Percentiles rank a stretch among this genome's conserved stretches.
Conservation (phyloP, 2,888 invertebrate genomes). For the Euzophera pinguis region DNA sequence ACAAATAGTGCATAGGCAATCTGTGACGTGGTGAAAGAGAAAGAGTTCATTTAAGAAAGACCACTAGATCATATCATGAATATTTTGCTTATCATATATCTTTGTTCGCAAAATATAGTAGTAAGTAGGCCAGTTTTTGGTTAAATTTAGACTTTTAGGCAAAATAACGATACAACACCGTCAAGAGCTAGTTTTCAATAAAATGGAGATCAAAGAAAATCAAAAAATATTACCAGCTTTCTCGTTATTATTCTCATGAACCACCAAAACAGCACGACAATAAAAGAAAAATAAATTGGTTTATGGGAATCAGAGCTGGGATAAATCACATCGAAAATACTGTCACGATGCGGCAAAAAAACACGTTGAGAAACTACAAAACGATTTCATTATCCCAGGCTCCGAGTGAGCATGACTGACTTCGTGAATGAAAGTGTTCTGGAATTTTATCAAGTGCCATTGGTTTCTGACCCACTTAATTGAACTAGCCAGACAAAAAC, state of each 20-base stretch:
- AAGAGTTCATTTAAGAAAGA: no score
- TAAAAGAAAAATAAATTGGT: conserved; percentile 58
- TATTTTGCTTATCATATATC: no score
- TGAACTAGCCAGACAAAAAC: conserved; percentile 3
- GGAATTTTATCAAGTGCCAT: conserved; percentile 10
- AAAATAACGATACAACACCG: no score
- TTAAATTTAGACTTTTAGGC: no score
- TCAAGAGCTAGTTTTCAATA: no score
- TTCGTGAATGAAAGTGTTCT: conserved; percentile 35
- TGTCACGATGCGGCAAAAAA: conserved; percentile 68
- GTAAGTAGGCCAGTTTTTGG: no score
- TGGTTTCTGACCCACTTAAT: conserved; percentile 5
- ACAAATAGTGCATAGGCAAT: no score
- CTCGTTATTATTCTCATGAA: conserved; percentile 30
- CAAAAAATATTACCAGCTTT: conserved; percentile 12
- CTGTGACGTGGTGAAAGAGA: no score
- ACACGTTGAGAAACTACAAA: conserved; percentile 59
- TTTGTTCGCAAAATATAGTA: no score
- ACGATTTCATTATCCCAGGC: conserved; percentile 58
- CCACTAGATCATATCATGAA: no score
- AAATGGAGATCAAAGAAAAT: neutral
- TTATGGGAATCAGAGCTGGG: conserved; percentile 68
- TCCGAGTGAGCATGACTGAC: conserved; percentile 53
- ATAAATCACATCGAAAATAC: conserved; percentile 73
- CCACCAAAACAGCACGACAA: conserved; percentile 43